Percentiles rank a stretch among this genome's conserved stretches.
Evolutionary conservation across 2,888 invertebrate genomes (phyloP).

Genomic region (Leptura quadrifasciata): DNA sequence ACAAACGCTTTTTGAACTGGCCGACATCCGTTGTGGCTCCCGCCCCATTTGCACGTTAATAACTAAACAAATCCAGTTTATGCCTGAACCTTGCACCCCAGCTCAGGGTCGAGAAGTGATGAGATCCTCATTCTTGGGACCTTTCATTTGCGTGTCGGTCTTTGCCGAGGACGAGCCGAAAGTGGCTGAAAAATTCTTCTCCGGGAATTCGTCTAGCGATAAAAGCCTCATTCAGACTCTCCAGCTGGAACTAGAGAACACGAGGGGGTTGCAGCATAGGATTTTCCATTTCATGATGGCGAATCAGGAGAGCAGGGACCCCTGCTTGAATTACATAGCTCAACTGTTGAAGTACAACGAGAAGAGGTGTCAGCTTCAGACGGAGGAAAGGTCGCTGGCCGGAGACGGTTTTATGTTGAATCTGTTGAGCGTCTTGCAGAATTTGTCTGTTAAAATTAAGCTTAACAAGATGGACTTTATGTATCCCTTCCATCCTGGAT

Average conservation of each 20-base stretch:
- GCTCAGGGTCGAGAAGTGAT: slow-evolving; percentile 91
- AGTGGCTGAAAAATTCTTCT: slow-evolving; percentile 71
- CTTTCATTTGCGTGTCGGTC: slow-evolving; percentile 92
- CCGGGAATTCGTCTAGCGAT: slow-evolving; percentile 78
- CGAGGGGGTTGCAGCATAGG: slow-evolving; percentile 85
- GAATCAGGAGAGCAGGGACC: slow-evolving; percentile 87
- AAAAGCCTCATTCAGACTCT: slow-evolving; percentile 82
- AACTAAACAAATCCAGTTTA: slow-evolving; percentile 82
- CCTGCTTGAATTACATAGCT: slow-evolving; percentile 87
- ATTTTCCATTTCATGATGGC: slow-evolving; percentile 90
- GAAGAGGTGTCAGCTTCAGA: slow-evolving; percentile 89
- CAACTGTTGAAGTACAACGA: slow-evolving; percentile 87
- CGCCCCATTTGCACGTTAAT: slow-evolving; percentile 83
- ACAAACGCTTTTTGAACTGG: slow-evolving; percentile 82
- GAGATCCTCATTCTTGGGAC: slow-evolving; percentile 90
- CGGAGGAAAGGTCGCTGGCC: slow-evolving; percentile 89
- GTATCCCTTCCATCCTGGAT: slow-evolving; percentile 91
- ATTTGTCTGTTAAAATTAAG: slow-evolving; percentile 92
- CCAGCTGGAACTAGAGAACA: slow-evolving; percentile 87
- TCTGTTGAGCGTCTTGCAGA: slow-evolving; percentile 91
- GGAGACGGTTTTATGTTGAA: slow-evolving; percentile 98
- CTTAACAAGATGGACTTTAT: slow-evolving; percentile 91
- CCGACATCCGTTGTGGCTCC: slow-evolving; percentile 84
- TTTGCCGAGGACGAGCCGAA: slow-evolving; percentile 95
- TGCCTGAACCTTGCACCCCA: slow-evolving; percentile 83